These are phyloP conservation scores for Lates calcarifer DNA, from an alignment of 2,113 vertebrate species.

Conservation along the genomic window DNA sequence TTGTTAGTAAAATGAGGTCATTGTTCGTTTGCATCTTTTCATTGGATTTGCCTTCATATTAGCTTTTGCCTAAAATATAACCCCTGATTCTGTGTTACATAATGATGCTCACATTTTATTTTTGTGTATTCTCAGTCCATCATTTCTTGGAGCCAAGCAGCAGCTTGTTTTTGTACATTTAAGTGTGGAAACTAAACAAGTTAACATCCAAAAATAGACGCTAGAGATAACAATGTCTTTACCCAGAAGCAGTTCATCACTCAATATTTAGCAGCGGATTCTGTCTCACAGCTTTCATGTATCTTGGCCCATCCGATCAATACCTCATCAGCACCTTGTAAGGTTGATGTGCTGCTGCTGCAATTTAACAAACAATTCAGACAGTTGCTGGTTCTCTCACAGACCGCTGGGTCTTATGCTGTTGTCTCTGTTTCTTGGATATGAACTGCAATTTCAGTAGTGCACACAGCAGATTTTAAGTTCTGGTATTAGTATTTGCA, in stretches of 20 bases:
- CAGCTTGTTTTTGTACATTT: background rate
- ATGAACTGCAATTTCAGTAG: too few relatives aligned
- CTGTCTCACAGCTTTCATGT: conserved; percentile 33
- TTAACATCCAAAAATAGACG: background rate
- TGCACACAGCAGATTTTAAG: too few relatives aligned
- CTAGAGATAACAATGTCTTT: background rate
- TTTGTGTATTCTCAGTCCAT: background rate
- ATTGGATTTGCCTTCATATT: too few relatives aligned
- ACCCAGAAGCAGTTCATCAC: background rate
- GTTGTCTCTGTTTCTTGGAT: too few relatives aligned
- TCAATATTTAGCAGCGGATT: conserved; percentile 39
- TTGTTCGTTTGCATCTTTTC: too few relatives aligned
- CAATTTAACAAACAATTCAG: background rate
- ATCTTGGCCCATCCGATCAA: background rate
- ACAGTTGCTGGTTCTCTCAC: accelerated
- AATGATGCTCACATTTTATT: background rate
- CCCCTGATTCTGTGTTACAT: too few relatives aligned
- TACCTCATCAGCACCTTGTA: conserved; percentile 43
- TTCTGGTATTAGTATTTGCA: background rate
- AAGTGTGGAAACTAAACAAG: background rate
- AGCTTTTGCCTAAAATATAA: too few relatives aligned
- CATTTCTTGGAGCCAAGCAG: background rate
- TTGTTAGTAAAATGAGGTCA: too few relatives aligned
- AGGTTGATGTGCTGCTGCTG: conserved; percentile 4
- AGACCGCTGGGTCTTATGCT: background rate